Evolutionary conservation across 2,113 vertebrate genomes (phyloP), one percentile per base, ranked within the genome.

Genomic region (Hemichromis elongatus): DNA sequence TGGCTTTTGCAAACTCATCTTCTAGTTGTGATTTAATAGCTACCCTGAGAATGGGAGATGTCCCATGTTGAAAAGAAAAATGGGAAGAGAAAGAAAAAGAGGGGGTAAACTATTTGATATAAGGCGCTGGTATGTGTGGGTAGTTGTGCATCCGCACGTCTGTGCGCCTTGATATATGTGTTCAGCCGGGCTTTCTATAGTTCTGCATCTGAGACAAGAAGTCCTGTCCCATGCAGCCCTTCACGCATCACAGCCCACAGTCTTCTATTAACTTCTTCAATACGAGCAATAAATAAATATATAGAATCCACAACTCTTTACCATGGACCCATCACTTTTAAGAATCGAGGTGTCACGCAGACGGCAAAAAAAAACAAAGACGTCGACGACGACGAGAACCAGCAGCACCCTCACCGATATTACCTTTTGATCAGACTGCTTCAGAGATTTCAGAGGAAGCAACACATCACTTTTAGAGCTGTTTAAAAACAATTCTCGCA

Each of bases 291-390:
- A 94, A 94, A 94, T 91, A 93, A 92, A 94, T 89, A 91, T 77
- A 86, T 84, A 88, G 90, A 94, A 94, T 93, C 91, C 89, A 91
- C 90, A 86, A 92, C 91, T 93, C 90, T 93, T 94, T 93, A 94
- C 92, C 89, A 88, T 82, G 89, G 83, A 42, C 81, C 92, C 86
- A 85, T 89, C 75, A 70, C 90, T 89, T 90, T 81, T 42, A 81
- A 87, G 91, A 82, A 77, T 24, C 35, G 57, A 91, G 83, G 91
- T 86, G 87, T 86, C 82, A 57, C 61, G 5, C 50, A 63, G 87
- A 75, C 10, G 14, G n/a, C 33, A 45, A 28, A 54, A 59, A 86
- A 88, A 54, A 68, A 70, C 11, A 70, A 28, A 14, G 82, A 30
- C 28, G 80, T 82, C 80, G 90, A 87, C 33, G 80, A 73, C 83